phyloP scores from a whole-genome alignment of 2,113 vertebrate genomes.

The Centropus bengalensis region DNA sequence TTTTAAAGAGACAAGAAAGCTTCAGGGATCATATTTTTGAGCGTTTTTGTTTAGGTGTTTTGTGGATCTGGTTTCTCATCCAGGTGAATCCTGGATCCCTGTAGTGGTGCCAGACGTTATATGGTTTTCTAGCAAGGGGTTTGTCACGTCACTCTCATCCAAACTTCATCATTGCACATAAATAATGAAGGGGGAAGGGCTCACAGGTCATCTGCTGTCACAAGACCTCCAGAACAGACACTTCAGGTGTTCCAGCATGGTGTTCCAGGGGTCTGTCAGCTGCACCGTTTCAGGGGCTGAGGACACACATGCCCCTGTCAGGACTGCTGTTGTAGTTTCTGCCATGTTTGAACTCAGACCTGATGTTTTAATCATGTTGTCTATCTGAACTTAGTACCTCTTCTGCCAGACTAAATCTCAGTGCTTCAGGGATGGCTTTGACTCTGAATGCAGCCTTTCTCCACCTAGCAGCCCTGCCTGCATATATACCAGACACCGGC shows the following conservation, averaged over 20 bases:
- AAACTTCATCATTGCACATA: neutral
- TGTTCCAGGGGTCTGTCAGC: neutral
- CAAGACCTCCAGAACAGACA: neutral
- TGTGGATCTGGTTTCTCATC: neutral
- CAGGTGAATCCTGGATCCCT: neutral
- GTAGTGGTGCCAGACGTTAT: neutral
- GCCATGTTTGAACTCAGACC: neutral
- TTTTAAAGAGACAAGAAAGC: neutral
- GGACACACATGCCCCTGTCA: rapidly evolving
- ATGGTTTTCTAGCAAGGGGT: neutral
- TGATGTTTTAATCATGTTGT: neutral
- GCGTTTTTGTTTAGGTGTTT: neutral
- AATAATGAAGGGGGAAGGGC: neutral
- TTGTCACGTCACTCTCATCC: neutral
- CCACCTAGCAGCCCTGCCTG: neutral
- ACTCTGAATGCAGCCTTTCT: neutral
- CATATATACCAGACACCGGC: neutral
- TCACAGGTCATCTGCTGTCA: neutral
- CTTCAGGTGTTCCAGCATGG: neutral
- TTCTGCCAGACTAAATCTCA: neutral
- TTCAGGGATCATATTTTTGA: neutral
- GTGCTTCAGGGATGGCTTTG: neutral
- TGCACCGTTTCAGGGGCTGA: neutral
- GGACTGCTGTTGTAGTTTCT: neutral
- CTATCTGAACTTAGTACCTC: neutral